phyloP scores from a whole-genome alignment of 2,797 vertebrate genomes.

The Enteromius argenteus region DNA sequence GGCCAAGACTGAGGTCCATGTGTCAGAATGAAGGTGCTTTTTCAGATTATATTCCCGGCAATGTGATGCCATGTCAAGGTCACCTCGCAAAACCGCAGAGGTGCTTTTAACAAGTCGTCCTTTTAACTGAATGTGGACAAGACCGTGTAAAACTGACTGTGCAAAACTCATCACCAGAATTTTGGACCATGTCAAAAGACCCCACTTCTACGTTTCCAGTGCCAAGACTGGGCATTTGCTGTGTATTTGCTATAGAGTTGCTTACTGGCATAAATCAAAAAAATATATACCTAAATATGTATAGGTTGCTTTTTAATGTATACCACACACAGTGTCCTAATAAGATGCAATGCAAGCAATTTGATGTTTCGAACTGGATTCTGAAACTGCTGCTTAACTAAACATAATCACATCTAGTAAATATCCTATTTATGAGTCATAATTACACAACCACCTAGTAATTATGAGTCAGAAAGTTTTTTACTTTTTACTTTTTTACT shows the following conservation, averaged over 20 bases:
- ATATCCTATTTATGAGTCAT: background rate
- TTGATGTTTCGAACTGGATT: background rate
- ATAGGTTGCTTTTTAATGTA: background rate
- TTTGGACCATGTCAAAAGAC: background rate
- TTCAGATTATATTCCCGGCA: slow-evolving; percentile 71
- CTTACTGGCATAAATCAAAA: background rate
- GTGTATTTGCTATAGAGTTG: background rate
- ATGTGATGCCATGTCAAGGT: slow-evolving; percentile 69
- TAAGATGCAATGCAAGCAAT: background rate
- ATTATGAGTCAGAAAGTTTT: background rate
- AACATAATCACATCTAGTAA: background rate
- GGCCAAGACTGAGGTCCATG: slow-evolving; percentile 84
- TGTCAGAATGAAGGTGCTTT: slow-evolving; percentile 77
- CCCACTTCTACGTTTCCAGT: background rate
- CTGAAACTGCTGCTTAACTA: background rate
- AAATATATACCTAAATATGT: background rate
- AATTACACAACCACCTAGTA: background rate
- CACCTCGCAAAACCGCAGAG: slow-evolving; percentile 63
- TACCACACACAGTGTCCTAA: background rate
- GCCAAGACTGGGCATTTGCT: background rate
- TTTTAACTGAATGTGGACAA: background rate
- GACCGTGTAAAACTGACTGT: background rate
- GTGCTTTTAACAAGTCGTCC: slow-evolving; percentile 12
- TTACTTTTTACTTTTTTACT: no score
- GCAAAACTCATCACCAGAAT: background rate